Base-by-base conservation (phyloP, 1,140 invertebrate species). In the Hermetia illucens region DNA sequence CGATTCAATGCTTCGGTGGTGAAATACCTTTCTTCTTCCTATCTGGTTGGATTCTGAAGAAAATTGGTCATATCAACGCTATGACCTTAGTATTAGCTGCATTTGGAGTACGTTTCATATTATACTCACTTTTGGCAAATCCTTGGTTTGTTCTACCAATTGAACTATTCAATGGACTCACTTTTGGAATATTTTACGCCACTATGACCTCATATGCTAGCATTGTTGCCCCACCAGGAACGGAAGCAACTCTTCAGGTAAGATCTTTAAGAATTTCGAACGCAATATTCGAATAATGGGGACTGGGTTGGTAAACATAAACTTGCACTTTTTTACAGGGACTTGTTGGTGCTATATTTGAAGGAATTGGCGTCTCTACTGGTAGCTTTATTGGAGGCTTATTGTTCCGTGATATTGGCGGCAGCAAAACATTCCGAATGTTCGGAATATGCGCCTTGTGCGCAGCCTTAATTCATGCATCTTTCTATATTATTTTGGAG, bases 161-260 rank as follows among this genome's bases (percentile, higher is more conserved):
- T 21, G 90, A 94, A 62, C 55, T 89, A 38, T 62, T 87, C 5
- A 86, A 93, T 62, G 87, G 88, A 12, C 62, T 91, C 6, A 88
- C 88, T 0, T 86, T 86, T 54, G 88, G 89, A 9, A 66, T 94
- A 40, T 85, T 86, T 53, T 94, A 88, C 65, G 74, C 87, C 0
- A 78, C 85, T 6, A 88, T 92, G 77, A 77, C 86, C 6, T 84
- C 82, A 0, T 93, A 91, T 61, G 86, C 86, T 1, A 85, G 78
- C 53, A 74, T 80, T 45, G 74, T 90, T 2, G 77, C 87, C 4
- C 84, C 87, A n/a, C 69, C 75, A 2, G 88, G 88, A 9, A 84
- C 81, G 1, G 80, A 86, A 57, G 80, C 83, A 3, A 92, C 88
- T 17, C 75, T 89, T 33, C 81, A 84, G 64, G 74, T 76, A 56